A percentile compares a stretch with the other conserved stretches of the same genome.
Conservation (phyloP, 2,888 invertebrate species). For the Maniola hyperantus region DNA sequence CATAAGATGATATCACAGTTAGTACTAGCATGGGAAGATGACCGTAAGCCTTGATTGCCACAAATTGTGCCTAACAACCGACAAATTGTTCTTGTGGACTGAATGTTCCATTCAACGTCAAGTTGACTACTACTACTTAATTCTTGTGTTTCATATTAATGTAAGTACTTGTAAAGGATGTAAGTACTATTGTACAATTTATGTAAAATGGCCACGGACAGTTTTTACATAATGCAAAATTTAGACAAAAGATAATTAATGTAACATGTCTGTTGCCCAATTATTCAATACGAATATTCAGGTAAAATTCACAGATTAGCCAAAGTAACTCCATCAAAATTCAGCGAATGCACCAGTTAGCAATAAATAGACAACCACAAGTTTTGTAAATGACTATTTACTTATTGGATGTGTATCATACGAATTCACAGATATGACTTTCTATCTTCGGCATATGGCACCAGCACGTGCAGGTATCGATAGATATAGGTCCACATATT, state of each 20-base stretch:
- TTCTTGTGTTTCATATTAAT: background rate
- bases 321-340: too few relatives aligned
- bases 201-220: background rate
- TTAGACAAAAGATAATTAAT: background rate
- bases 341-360: too few relatives aligned
- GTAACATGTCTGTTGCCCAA: too few relatives aligned
- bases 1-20: conserved; percentile 47
- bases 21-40: conserved; percentile 43
- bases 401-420: too few relatives aligned
- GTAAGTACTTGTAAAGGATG: background rate
- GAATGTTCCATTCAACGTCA: conserved; percentile 43
- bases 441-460: conserved; percentile 12
- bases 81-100: conserved; percentile 55
- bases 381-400: too few relatives aligned
- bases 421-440: background rate
- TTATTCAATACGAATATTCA: too few relatives aligned
- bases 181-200: background rate
- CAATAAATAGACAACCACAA: too few relatives aligned
- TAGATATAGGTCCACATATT: conserved; percentile 1
- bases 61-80: conserved; percentile 65
- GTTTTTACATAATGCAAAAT: background rate
- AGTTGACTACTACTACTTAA: background rate
- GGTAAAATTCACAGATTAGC: too few relatives aligned
- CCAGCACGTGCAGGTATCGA: background rate
- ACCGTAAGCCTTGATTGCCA: conserved; percentile 56